These are phyloP conservation scores for Rhinella marina DNA, from an alignment of 2,797 vertebrate species.

Conservation along the genomic window DNA sequence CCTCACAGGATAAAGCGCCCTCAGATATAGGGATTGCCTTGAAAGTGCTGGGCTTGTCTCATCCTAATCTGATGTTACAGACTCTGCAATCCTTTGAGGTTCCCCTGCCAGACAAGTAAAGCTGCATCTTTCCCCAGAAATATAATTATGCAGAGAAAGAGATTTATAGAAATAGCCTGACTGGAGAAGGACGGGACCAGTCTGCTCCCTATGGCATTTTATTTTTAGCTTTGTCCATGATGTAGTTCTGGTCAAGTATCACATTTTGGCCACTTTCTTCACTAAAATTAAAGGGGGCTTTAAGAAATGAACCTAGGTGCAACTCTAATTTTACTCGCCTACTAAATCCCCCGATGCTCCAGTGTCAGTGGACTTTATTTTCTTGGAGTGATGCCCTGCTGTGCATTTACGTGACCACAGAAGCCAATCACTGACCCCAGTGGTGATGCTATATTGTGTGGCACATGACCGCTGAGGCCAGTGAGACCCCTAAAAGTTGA, in stretches of 20 bases:
- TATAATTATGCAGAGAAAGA: background rate
- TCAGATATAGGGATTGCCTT: background rate
- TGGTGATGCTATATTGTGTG: too few species aligned
- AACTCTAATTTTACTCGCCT: too few species aligned
- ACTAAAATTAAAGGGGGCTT: background rate
- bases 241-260: background rate
- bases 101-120: background rate
- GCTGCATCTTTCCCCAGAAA: background rate
- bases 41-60: background rate
- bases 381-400: too few species aligned
- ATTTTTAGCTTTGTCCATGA: background rate
- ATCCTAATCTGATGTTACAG: conserved; percentile 19
- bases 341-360: too few species aligned
- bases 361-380: too few species aligned
- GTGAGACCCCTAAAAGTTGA: too few species aligned
- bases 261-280: background rate
- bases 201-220: background rate
- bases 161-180: background rate
- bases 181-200: too few species aligned
- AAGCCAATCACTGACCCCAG: too few species aligned
- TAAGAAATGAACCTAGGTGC: too few species aligned
- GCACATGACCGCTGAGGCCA: too few species aligned
- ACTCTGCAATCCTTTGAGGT: background rate
- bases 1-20: background rate
- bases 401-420: too few species aligned